Evolutionary conservation across 2,888 invertebrate genomes (phyloP).

Genomic region (Drosophila maculinotata): DNA sequence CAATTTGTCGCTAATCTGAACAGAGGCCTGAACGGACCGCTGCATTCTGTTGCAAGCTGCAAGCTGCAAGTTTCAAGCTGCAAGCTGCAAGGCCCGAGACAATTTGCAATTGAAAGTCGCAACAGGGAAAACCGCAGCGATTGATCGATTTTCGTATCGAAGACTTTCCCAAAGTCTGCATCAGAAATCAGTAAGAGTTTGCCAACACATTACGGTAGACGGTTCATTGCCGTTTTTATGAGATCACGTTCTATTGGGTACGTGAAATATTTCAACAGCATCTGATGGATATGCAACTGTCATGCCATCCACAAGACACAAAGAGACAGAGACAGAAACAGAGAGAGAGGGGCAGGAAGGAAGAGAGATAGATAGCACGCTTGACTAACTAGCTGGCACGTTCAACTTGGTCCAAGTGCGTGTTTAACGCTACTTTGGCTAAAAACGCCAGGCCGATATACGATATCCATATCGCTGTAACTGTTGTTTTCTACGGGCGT

Average conservation of each 20-base stretch:
- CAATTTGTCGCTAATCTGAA: constrained; percentile 68
- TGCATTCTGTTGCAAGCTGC: constrained; percentile 42
- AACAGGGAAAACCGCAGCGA: constrained; percentile 36
- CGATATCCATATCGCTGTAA: constrained; percentile 21
- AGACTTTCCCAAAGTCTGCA: constrained; percentile 64
- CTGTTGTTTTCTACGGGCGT: constrained; percentile 48
- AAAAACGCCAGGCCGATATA: constrained; percentile 36
- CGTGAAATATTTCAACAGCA: constrained; percentile 79
- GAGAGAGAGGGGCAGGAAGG: not conserved
- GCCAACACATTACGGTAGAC: constrained; percentile 28
- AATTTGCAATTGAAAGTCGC: constrained; percentile 73
- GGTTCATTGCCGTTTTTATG: constrained; percentile 64
- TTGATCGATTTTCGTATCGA: constrained; percentile 56
- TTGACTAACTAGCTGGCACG: constrained; percentile 64
- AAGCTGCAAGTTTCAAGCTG: constrained; percentile 39
- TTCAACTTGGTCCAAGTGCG: constrained; percentile 73
- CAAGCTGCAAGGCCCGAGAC: constrained; percentile 18
- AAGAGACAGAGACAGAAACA: not conserved
- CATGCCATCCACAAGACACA: constrained; percentile 26
- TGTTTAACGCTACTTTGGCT: constrained; percentile 75
- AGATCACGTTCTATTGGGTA: constrained; percentile 83
- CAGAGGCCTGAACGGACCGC: constrained; percentile 32
- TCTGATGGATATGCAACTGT: constrained; percentile 56
- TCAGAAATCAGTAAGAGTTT: constrained; percentile 21
- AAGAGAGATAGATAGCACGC: constrained; percentile 35